phyloP scores from a whole-genome alignment of 2,888 invertebrate genomes.

The Troides oblongomaculatus region DNA sequence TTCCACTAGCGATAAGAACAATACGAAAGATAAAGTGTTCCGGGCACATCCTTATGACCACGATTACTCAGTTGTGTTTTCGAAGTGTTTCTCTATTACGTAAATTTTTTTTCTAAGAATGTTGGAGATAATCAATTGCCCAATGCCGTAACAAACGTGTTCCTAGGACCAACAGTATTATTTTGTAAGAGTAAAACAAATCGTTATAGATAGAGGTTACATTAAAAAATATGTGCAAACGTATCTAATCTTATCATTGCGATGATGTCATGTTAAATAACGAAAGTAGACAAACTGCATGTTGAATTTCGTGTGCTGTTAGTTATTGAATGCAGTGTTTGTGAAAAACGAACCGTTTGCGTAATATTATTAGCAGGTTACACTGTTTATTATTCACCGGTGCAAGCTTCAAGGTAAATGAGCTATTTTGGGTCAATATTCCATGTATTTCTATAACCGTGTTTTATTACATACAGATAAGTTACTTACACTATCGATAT shows the following conservation, averaged over 20 bases:
- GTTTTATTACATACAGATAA: neutral
- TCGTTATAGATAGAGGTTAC: constrained; percentile 9
- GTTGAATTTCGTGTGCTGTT: constrained; percentile 16
- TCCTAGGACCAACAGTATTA: neutral
- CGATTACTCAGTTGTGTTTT: constrained; percentile 22
- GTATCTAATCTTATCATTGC: constrained; percentile 65
- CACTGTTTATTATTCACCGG: constrained; percentile 24
- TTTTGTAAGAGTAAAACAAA: constrained; percentile 18
- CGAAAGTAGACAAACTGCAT: constrained; percentile 41
- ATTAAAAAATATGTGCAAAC: constrained; percentile 17
- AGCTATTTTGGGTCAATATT: constrained; percentile 27
- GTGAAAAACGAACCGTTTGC: constrained; percentile 15
- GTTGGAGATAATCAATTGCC: constrained; percentile 13
- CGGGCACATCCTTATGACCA: constrained; percentile 8
- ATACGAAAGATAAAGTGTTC: constrained; percentile 14
- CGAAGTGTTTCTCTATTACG: constrained; percentile 5
- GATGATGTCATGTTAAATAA: constrained; percentile 60
- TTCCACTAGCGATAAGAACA: constrained; percentile 15
- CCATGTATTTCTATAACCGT: constrained; percentile 1
- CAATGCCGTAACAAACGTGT: constrained; percentile 10
- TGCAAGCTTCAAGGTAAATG: constrained; percentile 27
- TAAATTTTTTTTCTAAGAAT: constrained; percentile 10
- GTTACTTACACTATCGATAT: too few species aligned
- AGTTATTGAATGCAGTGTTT: constrained; percentile 19
- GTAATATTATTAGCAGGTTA: constrained; percentile 25